Conservation (phyloP, 2,888 invertebrate genomes). For the Anoplius nigerrimus region DNA sequence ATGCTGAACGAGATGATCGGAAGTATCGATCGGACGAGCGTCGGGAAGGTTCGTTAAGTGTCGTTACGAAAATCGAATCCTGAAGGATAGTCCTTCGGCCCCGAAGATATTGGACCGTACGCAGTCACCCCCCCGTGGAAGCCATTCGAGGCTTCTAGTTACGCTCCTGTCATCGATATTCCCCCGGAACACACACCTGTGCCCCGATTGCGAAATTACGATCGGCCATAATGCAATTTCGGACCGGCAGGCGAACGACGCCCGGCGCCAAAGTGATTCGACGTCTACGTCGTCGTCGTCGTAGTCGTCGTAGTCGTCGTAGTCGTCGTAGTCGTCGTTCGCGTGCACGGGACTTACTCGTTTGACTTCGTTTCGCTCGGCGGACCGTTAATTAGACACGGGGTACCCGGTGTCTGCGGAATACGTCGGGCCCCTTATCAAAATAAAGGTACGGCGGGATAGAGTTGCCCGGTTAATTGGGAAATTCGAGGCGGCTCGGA, state of each 20-base stretch:
- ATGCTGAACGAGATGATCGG: too few relatives aligned
- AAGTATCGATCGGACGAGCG: too few relatives aligned
- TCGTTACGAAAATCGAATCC: too few relatives aligned
- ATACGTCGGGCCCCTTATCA: too few relatives aligned
- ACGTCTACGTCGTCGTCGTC: neutral
- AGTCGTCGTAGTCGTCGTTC: neutral
- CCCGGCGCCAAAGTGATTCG: constrained; percentile 47
- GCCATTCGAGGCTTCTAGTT: constrained; percentile 20
- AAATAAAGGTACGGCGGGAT: too few relatives aligned
- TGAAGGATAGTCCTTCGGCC: too few relatives aligned
- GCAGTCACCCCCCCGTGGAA: neutral
- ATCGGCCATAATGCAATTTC: constrained; percentile 61
- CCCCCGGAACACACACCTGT: constrained; percentile 61
- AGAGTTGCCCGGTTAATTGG: too few relatives aligned
- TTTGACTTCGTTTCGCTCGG: constrained; percentile 4
- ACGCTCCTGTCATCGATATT: constrained; percentile 55
- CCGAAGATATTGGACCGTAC: neutral
- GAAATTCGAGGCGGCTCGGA: too few relatives aligned
- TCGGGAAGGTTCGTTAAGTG: too few relatives aligned
- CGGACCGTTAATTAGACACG: constrained; percentile 2
- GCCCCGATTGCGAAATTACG: constrained; percentile 67
- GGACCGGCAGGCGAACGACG: constrained; percentile 27
- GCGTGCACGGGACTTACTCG: neutral
- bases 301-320: neutral
- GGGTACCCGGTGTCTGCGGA: too few relatives aligned